A percentile compares a stretch with the other conserved stretches of the same genome.
phyloP scores from a whole-genome alignment of 2,888 invertebrate genomes.

The Opisthograptis luteolata region DNA sequence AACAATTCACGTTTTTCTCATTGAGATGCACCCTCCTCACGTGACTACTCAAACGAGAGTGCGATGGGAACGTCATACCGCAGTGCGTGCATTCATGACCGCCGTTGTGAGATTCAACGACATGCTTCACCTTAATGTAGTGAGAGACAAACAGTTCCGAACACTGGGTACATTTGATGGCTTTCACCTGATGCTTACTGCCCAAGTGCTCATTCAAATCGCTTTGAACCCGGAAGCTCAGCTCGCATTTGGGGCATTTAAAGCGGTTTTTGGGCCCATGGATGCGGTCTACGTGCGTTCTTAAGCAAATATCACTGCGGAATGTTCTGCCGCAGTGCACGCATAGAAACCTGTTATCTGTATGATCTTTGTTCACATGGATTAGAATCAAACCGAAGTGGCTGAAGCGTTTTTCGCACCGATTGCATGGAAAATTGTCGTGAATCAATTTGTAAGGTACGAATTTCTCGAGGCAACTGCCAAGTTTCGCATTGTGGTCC shows the following conservation, averaged over 20 bases:
- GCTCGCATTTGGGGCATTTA: conserved; percentile 24
- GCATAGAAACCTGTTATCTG: conserved; percentile 22
- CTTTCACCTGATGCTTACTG: conserved; percentile 20
- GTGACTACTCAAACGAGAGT: conserved; percentile 66
- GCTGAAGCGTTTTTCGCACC: conserved; percentile 21
- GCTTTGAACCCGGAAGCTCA: conserved; percentile 6
- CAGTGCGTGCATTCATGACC: conserved; percentile 67
- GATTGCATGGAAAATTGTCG: conserved; percentile 25
- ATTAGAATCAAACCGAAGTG: conserved; percentile 21
- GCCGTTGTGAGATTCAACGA: conserved; percentile 53
- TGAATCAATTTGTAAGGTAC: conserved; percentile 26
- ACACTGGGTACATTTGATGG: conserved; percentile 56
- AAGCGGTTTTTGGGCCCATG: conserved; percentile 6
- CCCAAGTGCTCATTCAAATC: conserved; percentile 23
- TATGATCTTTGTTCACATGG: conserved; percentile 23
- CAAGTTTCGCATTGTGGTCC: conserved; percentile 32
- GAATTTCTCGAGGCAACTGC: conserved; percentile 10
- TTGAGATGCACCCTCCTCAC: conserved; percentile 63
- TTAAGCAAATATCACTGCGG: conserved; percentile 1
- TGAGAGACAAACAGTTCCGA: conserved; percentile 61
- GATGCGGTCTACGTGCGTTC: conserved; percentile 13
- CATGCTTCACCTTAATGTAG: conserved; percentile 62
- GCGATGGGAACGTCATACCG: conserved; percentile 59
- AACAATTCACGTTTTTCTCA: conserved; percentile 68
- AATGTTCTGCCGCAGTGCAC: conserved; percentile 27